phyloP scores from a whole-genome alignment of 1,140 invertebrate species.

The Ips typographus region DNA sequence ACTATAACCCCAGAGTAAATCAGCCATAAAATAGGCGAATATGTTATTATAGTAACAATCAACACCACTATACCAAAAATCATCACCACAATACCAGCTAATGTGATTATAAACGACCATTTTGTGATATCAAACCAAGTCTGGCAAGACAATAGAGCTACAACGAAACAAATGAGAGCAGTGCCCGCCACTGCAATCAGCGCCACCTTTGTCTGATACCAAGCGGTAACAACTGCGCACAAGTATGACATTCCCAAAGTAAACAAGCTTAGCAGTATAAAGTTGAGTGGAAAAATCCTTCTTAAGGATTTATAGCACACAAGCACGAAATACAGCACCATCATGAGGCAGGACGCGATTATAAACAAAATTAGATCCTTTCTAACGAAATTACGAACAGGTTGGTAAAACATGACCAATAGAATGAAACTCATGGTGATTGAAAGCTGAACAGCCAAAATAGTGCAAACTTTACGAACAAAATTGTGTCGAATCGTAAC shows the following conservation, averaged over 20 bases:
- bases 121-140: conserved; percentile 42
- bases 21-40: conserved; percentile 19
- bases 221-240: conserved; percentile 16
- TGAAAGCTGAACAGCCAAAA: conserved; percentile 37
- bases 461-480: conserved; percentile 37
- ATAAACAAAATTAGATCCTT: conserved; percentile 16
- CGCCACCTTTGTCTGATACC: conserved; percentile 16
- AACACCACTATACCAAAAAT: conserved; percentile 36
- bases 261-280: conserved; percentile 37
- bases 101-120: conserved; percentile 36
- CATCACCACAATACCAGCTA: conserved; percentile 33
- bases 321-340: conserved; percentile 26
- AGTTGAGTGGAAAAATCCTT: conserved; percentile 40
- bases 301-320: conserved; percentile 30
- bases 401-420: conserved; percentile 22
- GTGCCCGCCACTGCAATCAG: conserved; percentile 35
- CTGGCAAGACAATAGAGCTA: conserved; percentile 39
- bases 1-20: conserved; percentile 30
- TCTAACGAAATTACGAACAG: conserved; percentile 21
- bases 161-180: conserved; percentile 29
- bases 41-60: conserved; percentile 31
- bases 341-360: conserved; percentile 5
- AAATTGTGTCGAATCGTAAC: conserved; percentile 30
- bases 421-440: conserved; percentile 32
- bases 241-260: conserved; percentile 38